phyloP scores from a whole-genome alignment of 2,888 invertebrate species.

The Cephus pygmeus region DNA sequence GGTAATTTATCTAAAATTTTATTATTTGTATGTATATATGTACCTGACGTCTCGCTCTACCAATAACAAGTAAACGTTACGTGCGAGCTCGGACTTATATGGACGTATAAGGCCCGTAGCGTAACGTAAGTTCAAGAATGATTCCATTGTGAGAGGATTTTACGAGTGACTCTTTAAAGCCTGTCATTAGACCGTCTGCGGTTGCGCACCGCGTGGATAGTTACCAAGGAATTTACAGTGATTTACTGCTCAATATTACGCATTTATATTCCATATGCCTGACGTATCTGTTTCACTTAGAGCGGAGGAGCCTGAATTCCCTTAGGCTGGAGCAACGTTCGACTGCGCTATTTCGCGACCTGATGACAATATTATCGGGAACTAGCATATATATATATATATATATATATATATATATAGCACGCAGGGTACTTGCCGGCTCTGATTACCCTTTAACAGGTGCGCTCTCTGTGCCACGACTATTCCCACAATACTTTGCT shows the following conservation, averaged over 20 bases:
- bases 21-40: background rate
- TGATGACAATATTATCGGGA: background rate
- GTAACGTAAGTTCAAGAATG: constrained; percentile 38
- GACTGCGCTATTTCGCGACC: background rate
- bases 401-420: background rate
- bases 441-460: constrained; percentile 11
- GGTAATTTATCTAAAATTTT: background rate
- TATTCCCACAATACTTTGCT: background rate
- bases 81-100: background rate
- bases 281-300: constrained; percentile 62
- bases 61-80: background rate
- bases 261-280: constrained; percentile 61
- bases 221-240: constrained; percentile 48
- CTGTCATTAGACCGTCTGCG: constrained; percentile 60
- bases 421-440: constrained; percentile 19
- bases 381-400: background rate
- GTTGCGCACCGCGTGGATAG: constrained; percentile 33
- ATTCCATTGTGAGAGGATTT: constrained; percentile 62
- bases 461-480: background rate
- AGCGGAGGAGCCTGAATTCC: constrained; percentile 14
- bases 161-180: constrained; percentile 61
- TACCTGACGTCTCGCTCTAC: background rate
- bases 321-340: background rate
- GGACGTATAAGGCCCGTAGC: background rate
- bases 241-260: constrained; percentile 62